Percentiles rank a stretch among this genome's conserved stretches.
Conservation (phyloP, 2,113 vertebrate species). For the Tapirus terrestris region DNA sequence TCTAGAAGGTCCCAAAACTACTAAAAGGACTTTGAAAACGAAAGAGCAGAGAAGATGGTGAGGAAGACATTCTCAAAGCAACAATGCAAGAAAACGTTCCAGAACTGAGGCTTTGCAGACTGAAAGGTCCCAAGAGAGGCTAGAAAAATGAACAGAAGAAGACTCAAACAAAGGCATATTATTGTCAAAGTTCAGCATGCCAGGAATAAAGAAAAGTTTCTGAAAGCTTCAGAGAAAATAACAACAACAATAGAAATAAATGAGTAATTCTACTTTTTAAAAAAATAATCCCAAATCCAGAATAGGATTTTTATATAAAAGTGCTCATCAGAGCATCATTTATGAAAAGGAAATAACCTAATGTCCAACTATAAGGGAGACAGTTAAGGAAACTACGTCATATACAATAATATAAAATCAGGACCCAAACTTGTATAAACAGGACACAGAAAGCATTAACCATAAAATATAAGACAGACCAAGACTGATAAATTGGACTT, state of each 20-base stretch:
- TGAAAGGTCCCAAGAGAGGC: background rate
- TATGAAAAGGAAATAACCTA: background rate
- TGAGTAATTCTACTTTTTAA: background rate
- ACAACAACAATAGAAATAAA: slow-evolving; percentile 28
- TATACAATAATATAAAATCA: background rate
- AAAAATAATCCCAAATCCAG: background rate
- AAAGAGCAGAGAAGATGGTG: background rate
- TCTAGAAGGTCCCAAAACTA: background rate
- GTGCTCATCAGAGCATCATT: background rate
- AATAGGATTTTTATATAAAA: background rate
- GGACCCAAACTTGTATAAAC: background rate
- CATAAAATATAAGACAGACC: background rate
- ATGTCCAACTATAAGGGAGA: background rate
- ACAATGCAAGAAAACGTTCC: background rate
- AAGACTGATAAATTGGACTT: background rate
- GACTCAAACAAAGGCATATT: background rate
- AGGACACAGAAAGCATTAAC: background rate
- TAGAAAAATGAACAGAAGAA: background rate
- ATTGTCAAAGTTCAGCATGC: background rate
- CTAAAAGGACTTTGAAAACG: background rate
- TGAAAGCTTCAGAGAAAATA: slow-evolving; percentile 29
- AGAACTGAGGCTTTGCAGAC: background rate
- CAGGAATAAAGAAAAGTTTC: background rate
- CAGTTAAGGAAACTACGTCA: background rate
- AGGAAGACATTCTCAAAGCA: background rate